Percentiles rank a stretch among this genome's conserved stretches.
phyloP scores from a whole-genome alignment of 1,140 invertebrate species.

The Bicyclus anynana region DNA sequence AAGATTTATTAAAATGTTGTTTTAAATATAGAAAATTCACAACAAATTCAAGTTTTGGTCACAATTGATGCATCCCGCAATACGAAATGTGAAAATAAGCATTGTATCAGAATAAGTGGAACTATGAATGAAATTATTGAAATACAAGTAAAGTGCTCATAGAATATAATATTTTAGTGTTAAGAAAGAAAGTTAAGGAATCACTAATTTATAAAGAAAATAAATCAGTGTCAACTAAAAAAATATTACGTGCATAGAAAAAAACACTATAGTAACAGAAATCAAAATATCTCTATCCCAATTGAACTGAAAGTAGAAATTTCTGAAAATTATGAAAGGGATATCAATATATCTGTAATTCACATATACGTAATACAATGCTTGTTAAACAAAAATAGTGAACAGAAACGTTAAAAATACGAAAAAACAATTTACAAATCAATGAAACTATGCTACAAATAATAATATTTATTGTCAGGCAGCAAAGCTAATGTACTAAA shows the following conservation, averaged over 20 bases:
- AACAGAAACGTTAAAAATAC: background rate
- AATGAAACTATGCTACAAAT: constrained; percentile 20
- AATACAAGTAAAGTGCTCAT: background rate
- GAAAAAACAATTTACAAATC: constrained; percentile 17
- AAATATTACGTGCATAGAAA: no score
- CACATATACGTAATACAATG: constrained; percentile 9
- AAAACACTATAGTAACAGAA: no score
- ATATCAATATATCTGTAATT: background rate
- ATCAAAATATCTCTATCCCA: no score
- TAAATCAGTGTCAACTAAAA: no score
- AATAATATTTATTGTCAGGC: constrained; percentile 59
- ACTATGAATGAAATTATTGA: background rate
- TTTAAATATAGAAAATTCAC: background rate
- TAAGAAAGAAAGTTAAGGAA: no score
- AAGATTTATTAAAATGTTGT: no score
- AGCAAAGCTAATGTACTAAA: constrained; percentile 47
- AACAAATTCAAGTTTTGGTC: background rate
- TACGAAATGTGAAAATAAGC: background rate
- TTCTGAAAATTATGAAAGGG: background rate
- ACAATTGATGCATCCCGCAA: constrained; percentile 1
- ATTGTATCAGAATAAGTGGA: background rate
- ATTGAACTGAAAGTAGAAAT: background rate
- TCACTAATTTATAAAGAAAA: no score
- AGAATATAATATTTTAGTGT: no score
- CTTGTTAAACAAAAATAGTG: background rate